phyloP scores from a whole-genome alignment of 1,140 invertebrate genomes.

The Brachionus angularis region DNA sequence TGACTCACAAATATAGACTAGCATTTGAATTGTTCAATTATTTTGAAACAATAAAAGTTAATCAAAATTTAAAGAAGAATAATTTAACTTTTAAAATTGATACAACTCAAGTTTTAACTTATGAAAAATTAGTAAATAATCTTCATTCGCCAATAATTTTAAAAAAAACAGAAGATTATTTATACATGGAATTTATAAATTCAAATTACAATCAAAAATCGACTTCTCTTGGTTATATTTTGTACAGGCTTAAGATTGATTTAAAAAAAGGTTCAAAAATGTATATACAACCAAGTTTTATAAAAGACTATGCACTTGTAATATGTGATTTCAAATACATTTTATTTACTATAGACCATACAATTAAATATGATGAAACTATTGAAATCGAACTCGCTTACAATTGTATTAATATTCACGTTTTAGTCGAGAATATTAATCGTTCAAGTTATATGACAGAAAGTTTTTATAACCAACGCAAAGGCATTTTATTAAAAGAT shows the following conservation, averaged over 20 bases:
- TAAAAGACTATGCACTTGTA: slow-evolving; percentile 1
- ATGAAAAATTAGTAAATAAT: slow-evolving; percentile 1
- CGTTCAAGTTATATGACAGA: background rate
- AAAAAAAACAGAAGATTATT: background rate
- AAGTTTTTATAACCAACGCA: background rate
- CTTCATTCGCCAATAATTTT: background rate
- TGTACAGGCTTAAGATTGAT: slow-evolving; percentile 12
- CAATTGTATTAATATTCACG: slow-evolving; percentile 1
- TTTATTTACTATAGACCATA: slow-evolving; percentile 3
- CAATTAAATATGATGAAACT: slow-evolving; percentile 7
- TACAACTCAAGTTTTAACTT: slow-evolving; percentile 7
- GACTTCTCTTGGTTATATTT: background rate
- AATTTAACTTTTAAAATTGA: too few species aligned
- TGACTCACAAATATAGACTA: background rate
- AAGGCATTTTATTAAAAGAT: slow-evolving; percentile 32
- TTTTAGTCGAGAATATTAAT: slow-evolving; percentile 35
- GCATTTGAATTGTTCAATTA: background rate
- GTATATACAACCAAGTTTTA: background rate
- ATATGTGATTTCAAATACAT: background rate
- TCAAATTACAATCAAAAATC: background rate
- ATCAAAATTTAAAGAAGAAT: slow-evolving; percentile 11
- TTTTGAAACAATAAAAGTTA: background rate
- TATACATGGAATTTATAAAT: background rate
- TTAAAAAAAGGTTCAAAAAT: background rate
- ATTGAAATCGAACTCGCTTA: too few species aligned